Percentiles rank a stretch among this genome's conserved stretches.
Evolutionary conservation across 2,888 invertebrate species (phyloP).

Genomic region (Tanypteryx hageni): DNA sequence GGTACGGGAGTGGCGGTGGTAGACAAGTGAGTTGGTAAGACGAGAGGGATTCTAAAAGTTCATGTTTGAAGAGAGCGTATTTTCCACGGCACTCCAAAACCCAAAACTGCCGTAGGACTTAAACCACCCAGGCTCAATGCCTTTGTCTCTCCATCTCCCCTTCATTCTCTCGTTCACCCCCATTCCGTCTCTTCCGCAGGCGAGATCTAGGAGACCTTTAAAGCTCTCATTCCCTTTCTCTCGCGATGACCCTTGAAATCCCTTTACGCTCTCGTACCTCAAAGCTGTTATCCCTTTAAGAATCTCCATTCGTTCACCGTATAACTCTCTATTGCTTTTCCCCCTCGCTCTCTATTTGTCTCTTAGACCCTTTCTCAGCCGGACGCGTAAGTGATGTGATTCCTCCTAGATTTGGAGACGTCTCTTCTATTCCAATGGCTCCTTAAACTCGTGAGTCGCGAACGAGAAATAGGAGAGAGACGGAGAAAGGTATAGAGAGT

Average conservation of each 20-base stretch:
- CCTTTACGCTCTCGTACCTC: too few relatives aligned
- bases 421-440: neutral
- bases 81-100: neutral
- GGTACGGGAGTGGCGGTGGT: too few relatives aligned
- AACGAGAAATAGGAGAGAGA: neutral
- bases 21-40: too few relatives aligned
- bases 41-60: neutral
- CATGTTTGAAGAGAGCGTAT: neutral
- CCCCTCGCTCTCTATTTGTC: neutral
- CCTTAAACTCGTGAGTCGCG: too few relatives aligned
- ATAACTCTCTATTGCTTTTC: neutral
- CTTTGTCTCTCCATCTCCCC: too few relatives aligned
- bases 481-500: neutral
- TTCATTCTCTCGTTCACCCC: too few relatives aligned
- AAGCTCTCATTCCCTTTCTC: too few relatives aligned
- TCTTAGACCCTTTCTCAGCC: neutral
- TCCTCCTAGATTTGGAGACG: neutral
- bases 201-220: too few relatives aligned
- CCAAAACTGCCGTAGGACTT: neutral
- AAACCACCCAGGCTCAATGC: neutral
- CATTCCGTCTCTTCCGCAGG: too few relatives aligned
- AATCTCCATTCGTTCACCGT: too few relatives aligned
- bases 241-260: too few relatives aligned
- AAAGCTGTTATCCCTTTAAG: too few relatives aligned
- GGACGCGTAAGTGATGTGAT: constrained; percentile 1